Evolutionary conservation across 2,113 vertebrate species (phyloP).

Genomic region (Corythornis madagascariensis): DNA sequence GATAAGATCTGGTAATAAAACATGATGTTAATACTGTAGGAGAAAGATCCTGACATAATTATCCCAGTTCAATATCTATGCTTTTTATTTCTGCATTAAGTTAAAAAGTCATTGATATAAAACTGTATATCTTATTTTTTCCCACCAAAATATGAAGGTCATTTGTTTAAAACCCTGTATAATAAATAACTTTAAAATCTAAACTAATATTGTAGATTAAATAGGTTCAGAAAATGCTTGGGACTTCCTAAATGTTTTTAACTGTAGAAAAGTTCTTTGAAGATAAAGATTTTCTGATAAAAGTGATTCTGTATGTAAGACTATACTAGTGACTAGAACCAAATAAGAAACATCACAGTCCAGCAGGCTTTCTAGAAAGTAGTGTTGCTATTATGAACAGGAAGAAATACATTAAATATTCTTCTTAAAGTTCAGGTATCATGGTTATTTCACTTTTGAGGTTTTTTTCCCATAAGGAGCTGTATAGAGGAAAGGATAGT

Average conservation of each 20-base stretch:
- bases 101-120: neutral
- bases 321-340: neutral
- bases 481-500: neutral
- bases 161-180: neutral
- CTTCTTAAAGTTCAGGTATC: slow-evolving; percentile 43
- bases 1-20: neutral
- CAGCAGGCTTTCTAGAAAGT: slow-evolving; percentile 37
- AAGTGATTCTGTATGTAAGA: neutral
- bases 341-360: neutral
- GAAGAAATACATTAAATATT: slow-evolving; percentile 55
- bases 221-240: neutral
- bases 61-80: neutral
- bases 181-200: neutral
- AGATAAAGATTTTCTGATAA: neutral
- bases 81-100: neutral
- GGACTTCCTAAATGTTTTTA: neutral
- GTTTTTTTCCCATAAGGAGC: slow-evolving; percentile 19
- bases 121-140: neutral
- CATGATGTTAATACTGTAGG: neutral
- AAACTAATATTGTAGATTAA: neutral
- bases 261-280: neutral
- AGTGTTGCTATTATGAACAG: slow-evolving; percentile 24
- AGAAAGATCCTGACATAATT: neutral
- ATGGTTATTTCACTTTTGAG: slow-evolving; percentile 50
- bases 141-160: neutral